Conservation (phyloP, 2,797 vertebrate genomes). For the Myotis planiceps region DNA sequence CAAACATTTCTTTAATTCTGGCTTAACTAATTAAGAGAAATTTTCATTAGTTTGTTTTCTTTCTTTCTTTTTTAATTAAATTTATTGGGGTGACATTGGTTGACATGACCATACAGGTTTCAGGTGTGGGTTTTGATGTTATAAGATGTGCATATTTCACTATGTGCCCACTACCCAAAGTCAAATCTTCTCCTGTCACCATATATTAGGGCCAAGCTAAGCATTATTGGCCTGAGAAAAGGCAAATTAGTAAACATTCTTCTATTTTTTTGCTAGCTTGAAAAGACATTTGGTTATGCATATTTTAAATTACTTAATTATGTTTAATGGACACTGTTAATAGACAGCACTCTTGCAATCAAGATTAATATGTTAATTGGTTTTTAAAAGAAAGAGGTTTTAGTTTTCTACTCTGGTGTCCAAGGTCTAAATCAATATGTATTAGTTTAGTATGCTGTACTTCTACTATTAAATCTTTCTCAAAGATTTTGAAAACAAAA, state of each 20-base stretch:
- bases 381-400: conserved; percentile 61
- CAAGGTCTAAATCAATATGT: conserved; percentile 62
- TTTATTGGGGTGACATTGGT: no score
- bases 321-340: conserved; percentile 33
- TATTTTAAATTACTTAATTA: conserved; percentile 42
- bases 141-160: no score
- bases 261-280: background rate
- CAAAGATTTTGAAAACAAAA: conserved; percentile 2
- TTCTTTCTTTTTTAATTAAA: no score
- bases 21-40: background rate
- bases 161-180: no score
- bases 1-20: background rate
- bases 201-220: background rate
- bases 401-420: conserved; percentile 40
- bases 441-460: conserved; percentile 33
- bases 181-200: no score
- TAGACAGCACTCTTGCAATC: conserved; percentile 14
- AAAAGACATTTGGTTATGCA: background rate
- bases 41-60: conserved; percentile 1
- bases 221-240: background rate
- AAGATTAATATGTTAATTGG: conserved; percentile 58
- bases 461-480: conserved; percentile 40
- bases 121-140: no score
- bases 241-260: background rate
- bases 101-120: no score